These are phyloP conservation scores for Gymnogyps californianus DNA, from an alignment of 2,113 vertebrate genomes.

Conservation along the genomic window DNA sequence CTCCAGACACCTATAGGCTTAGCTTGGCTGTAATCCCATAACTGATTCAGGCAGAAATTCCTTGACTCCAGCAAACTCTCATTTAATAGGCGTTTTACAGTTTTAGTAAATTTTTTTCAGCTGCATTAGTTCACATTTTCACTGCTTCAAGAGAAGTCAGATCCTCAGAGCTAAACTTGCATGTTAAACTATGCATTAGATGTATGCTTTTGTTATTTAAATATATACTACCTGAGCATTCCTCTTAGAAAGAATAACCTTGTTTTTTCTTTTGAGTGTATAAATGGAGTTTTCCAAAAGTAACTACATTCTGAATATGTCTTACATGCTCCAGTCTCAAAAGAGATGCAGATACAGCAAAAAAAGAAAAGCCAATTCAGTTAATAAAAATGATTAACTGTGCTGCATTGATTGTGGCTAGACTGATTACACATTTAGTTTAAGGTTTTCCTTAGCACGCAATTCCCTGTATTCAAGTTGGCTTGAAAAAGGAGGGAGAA, in stretches of 20 bases:
- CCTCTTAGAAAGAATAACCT: not conserved
- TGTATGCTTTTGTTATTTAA: not conserved
- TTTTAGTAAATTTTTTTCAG: not conserved
- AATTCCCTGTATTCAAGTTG: conserved; percentile 44
- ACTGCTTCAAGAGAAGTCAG: not conserved
- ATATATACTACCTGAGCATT: not conserved
- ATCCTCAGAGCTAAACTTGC: not conserved
- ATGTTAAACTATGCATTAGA: not conserved
- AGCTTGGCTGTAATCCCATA: not conserved
- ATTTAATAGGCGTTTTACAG: not conserved
- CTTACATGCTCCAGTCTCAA: not conserved
- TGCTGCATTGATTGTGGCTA: conserved; percentile 30
- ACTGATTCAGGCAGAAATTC: not conserved
- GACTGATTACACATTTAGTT: conserved; percentile 35
- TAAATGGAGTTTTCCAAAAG: not conserved
- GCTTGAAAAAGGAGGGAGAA: conserved; percentile 10
- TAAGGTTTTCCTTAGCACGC: conserved; percentile 7
- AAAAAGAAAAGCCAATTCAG: not conserved
- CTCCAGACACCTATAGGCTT: not conserved
- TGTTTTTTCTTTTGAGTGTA: not conserved
- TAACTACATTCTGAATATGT: not conserved
- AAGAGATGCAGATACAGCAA: not conserved
- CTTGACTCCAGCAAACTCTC: not conserved
- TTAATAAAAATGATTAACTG: conserved; percentile 46
- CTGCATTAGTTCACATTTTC: not conserved